Conservation (phyloP, 2,113 vertebrate genomes). For the Brienomyrus brachyistius region DNA sequence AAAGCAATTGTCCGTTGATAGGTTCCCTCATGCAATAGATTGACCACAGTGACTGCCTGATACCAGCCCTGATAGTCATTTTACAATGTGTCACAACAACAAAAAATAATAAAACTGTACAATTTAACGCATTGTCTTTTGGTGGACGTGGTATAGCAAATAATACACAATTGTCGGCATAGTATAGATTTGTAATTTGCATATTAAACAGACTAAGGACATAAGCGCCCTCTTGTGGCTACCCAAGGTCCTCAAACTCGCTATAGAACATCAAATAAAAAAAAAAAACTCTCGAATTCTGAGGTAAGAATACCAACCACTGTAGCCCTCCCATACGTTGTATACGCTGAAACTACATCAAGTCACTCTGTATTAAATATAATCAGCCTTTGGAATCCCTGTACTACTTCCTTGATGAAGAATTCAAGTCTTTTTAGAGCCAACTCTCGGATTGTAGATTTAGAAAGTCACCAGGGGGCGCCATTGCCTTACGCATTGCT, state of each 20-base stretch:
- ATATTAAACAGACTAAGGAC: neutral
- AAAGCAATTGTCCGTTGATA: neutral
- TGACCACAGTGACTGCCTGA: neutral
- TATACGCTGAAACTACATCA: neutral
- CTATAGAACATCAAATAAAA: neutral
- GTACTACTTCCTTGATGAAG: neutral
- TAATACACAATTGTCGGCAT: neutral
- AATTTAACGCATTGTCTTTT: neutral
- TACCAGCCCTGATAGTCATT: neutral
- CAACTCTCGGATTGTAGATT: neutral
- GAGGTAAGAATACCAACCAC: neutral
- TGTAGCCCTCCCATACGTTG: neutral
- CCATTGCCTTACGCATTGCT: neutral
- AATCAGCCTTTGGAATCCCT: neutral
- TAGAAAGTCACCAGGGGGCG: neutral
- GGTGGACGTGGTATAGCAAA: neutral
- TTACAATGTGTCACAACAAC: neutral
- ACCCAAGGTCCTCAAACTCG: neutral
- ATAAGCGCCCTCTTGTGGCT: neutral
- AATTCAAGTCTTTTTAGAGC: neutral
- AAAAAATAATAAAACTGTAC: neutral
- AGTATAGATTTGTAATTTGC: neutral
- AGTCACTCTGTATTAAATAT: neutral
- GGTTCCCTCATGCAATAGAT: neutral
- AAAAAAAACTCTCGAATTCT: neutral